These are phyloP conservation scores for Eudasyphora cyanicolor DNA, from an alignment of 2,888 invertebrate genomes.

Conservation along the genomic window DNA sequence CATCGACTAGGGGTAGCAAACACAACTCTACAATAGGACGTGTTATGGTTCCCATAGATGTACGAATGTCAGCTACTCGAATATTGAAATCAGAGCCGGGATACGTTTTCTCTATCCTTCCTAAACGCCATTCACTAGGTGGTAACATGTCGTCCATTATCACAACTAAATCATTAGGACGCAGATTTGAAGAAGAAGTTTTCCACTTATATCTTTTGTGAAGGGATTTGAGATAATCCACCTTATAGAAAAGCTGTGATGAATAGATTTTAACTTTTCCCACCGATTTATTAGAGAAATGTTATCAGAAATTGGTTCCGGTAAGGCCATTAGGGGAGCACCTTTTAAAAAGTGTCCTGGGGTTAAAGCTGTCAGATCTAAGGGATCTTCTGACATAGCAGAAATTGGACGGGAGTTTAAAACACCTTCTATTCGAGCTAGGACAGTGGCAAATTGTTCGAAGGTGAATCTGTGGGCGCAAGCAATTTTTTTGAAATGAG, in stretches of 20 bases:
- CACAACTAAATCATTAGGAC: not conserved
- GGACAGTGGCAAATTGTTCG: no score
- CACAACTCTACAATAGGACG: conserved; percentile 20
- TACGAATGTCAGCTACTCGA: not conserved
- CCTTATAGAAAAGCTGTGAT: not conserved
- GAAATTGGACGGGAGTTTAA: no score
- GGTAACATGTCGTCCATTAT: not conserved
- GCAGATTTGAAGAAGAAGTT: not conserved
- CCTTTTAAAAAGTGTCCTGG: conserved; percentile 51
- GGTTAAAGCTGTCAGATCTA: no score
- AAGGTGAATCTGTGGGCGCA: no score
- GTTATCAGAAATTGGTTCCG: not conserved
- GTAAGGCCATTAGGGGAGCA: conserved; percentile 3
- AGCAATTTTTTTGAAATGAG: conserved; percentile 4
- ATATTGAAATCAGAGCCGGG: not conserved
- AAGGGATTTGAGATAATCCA: not conserved
- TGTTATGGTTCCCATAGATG: conserved; percentile 1
- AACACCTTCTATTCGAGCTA: no score
- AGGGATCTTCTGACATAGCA: no score
- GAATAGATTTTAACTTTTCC: not conserved
- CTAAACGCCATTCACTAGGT: not conserved
- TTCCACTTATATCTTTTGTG: not conserved
- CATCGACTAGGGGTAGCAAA: not conserved
- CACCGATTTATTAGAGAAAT: no score
- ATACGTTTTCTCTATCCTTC: not conserved